Evolutionary conservation across 2,797 vertebrate species (phyloP).

Genomic region (Botia kubotai): DNA sequence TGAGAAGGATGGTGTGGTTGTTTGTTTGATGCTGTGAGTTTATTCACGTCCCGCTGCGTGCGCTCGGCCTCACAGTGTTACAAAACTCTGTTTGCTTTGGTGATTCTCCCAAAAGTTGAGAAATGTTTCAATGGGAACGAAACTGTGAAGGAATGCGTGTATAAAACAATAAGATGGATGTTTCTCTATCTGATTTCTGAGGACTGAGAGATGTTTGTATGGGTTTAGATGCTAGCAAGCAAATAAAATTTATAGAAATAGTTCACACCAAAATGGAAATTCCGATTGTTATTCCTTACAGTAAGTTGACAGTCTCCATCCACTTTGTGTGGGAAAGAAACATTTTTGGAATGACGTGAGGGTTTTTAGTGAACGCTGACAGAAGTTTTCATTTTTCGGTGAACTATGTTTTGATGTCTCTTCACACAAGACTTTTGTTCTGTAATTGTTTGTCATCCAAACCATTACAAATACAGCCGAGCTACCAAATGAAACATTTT

Average conservation of each 20-base stretch:
- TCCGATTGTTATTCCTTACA: not conserved
- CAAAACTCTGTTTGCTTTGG: slow-evolving; percentile 60
- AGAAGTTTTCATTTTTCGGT: not conserved
- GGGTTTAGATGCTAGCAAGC: not conserved
- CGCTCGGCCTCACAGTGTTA: slow-evolving; percentile 9
- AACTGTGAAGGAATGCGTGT: slow-evolving; percentile 9
- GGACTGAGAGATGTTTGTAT: not conserved
- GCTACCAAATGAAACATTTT: not conserved
- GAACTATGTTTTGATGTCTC: not conserved
- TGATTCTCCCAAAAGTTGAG: slow-evolving; percentile 29
- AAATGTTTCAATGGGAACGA: slow-evolving; percentile 2
- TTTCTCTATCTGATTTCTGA: not conserved
- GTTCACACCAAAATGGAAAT: not conserved
- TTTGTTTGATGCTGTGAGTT: slow-evolving; percentile 51
- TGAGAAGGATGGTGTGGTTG: slow-evolving; percentile 73
- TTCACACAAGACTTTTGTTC: too few relatives aligned
- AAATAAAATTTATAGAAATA: not conserved
- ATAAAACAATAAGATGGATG: too few relatives aligned
- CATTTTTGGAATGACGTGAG: too few relatives aligned
- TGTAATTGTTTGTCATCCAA: not conserved
- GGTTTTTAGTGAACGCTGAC: too few relatives aligned
- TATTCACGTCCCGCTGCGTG: slow-evolving; percentile 41
- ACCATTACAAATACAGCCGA: not conserved
- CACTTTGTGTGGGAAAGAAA: too few relatives aligned
- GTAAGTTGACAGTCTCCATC: too few relatives aligned